Conservation (phyloP, 37 sponge, comb jelly and placozoan genomes). For the Dysidea cf. avara region DNA sequence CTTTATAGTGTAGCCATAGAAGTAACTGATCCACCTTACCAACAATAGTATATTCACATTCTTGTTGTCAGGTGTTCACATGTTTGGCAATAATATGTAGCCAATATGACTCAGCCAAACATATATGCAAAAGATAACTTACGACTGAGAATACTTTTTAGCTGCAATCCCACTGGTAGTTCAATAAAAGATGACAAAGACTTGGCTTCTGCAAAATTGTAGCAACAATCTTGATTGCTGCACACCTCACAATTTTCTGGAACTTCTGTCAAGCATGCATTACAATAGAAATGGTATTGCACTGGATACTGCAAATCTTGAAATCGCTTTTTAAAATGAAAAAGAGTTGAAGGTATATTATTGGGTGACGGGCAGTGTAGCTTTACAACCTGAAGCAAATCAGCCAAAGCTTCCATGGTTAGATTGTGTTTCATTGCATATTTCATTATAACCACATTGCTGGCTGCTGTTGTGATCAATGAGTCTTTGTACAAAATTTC, state of each 20-base stretch:
- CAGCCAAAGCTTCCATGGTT: slow-evolving; percentile 18
- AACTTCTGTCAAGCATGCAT: slow-evolving; percentile 8
- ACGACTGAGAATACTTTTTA: slow-evolving; percentile 19
- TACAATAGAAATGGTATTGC: slow-evolving; percentile 21
- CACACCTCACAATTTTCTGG: too few relatives aligned
- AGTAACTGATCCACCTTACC: too few relatives aligned
- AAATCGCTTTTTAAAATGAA: slow-evolving; percentile 31
- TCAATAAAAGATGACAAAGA: slow-evolving; percentile 24
- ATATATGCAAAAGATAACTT: too few relatives aligned
- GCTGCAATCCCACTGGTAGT: slow-evolving; percentile 20
- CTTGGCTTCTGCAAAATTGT: background rate
- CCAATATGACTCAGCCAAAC: too few relatives aligned
- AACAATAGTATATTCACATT: too few relatives aligned
- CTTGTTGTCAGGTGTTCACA: too few relatives aligned
- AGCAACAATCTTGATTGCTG: too few relatives aligned
- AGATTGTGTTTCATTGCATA: slow-evolving; percentile 19
- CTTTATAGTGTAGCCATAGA: too few relatives aligned
- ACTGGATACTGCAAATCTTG: background rate
- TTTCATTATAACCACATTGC: slow-evolving; percentile 12
- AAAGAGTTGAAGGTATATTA: background rate
- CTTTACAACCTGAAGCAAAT: slow-evolving; percentile 12
- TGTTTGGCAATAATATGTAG: too few relatives aligned
- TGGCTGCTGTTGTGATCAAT: background rate
- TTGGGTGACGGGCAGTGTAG: slow-evolving; percentile 11
- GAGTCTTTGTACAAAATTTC: too few relatives aligned